Evolutionary conservation across 2,797 vertebrate species (phyloP).

Genomic region (Arrhamphus sclerolepis): DNA sequence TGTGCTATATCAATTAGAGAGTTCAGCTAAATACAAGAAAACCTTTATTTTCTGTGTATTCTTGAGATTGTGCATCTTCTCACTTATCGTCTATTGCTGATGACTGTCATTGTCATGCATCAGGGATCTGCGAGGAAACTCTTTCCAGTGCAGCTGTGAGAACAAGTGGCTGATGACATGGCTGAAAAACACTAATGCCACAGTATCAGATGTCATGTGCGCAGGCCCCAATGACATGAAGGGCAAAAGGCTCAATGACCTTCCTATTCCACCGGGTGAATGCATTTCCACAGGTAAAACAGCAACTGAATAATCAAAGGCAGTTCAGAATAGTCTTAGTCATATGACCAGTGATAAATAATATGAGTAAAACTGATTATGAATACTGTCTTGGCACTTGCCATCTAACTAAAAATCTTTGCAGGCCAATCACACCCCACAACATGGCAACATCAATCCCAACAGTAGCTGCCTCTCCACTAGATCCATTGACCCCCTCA

Average conservation of each 20-base stretch:
- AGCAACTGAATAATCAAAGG: background rate
- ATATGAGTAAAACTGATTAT: no score
- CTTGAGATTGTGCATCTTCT: background rate
- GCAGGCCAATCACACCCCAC: no score
- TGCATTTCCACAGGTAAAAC: slow-evolving; percentile 92
- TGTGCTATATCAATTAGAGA: background rate
- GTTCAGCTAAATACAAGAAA: no score
- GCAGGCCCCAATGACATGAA: slow-evolving; percentile 91
- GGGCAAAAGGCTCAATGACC: slow-evolving; percentile 92
- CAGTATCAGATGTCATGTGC: slow-evolving; percentile 92
- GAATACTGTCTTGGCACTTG: no score
- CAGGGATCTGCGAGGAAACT: slow-evolving; percentile 96
- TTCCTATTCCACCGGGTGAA: slow-evolving; percentile 87
- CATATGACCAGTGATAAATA: no score
- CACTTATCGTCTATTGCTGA: background rate
- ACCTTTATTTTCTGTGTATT: background rate
- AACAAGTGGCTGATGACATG: slow-evolving; percentile 97
- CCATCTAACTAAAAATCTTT: no score
- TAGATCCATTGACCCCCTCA: no score
- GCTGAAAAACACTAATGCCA: slow-evolving; percentile 97
- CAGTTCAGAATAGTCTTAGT: no score
- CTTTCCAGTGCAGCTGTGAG: slow-evolving; percentile 95
- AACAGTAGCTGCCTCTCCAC: no score
- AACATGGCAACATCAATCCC: no score
- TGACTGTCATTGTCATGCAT: slow-evolving; percentile 1